Conservation (phyloP, 2,797 vertebrate species). For the Peromyscus melanophrys region DNA sequence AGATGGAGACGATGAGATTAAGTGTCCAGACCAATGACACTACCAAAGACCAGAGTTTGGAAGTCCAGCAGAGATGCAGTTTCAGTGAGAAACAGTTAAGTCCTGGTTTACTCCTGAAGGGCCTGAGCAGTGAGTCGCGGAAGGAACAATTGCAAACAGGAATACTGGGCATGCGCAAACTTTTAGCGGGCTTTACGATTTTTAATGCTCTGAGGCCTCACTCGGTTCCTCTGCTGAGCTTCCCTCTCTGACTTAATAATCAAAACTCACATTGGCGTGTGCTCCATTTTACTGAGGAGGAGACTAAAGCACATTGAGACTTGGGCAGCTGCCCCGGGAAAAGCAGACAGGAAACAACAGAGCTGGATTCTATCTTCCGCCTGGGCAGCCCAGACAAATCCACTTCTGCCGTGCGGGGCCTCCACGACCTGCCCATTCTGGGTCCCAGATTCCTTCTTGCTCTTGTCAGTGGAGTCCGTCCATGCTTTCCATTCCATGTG, state of each 20-base stretch:
- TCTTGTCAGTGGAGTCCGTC: neutral
- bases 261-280: slow-evolving; percentile 2
- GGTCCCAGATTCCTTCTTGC: neutral
- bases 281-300: neutral
- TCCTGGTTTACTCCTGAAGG: neutral
- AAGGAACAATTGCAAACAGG: neutral
- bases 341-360: neutral
- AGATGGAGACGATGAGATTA: neutral
- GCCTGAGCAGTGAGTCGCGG: neutral
- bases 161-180: neutral
- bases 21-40: neutral
- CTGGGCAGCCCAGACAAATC: neutral
- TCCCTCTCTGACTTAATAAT: neutral
- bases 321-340: neutral
- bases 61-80: neutral
- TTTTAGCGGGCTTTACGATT: neutral
- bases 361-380: neutral
- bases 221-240: neutral
- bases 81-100: neutral
- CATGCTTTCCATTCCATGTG: neutral
- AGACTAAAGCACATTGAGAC: neutral
- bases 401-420: neutral
- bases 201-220: slow-evolving; percentile 5
- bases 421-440: neutral
- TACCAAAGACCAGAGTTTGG: neutral